phyloP scores from a whole-genome alignment of 2,113 vertebrate genomes.

The Crocuta crocuta region DNA sequence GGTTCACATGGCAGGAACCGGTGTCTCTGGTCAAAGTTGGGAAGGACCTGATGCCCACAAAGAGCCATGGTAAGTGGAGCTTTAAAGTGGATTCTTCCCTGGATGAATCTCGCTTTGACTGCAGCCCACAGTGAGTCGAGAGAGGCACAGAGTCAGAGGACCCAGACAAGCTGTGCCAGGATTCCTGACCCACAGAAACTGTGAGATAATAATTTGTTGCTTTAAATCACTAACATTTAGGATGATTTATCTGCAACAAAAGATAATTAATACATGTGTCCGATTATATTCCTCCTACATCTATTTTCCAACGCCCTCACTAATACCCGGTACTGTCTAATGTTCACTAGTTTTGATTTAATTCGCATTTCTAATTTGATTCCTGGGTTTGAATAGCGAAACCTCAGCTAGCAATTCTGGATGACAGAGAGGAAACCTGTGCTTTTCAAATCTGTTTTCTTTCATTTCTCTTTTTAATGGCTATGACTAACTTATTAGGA shows the following conservation, averaged over 20 bases:
- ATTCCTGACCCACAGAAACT: too few species aligned
- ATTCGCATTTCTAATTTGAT: not conserved
- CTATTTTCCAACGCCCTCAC: not conserved
- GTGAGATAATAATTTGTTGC: too few species aligned
- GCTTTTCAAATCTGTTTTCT: not conserved
- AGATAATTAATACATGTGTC: not conserved
- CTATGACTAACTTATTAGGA: not conserved
- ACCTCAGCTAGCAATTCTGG: not conserved
- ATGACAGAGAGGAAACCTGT: not conserved
- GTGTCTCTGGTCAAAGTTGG: too few species aligned
- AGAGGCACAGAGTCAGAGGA: too few species aligned
- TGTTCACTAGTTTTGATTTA: not conserved
- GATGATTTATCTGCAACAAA: not conserved
- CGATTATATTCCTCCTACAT: not conserved
- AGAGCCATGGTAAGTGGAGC: not conserved
- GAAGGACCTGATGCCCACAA: not conserved
- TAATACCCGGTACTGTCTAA: not conserved
- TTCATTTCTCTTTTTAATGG: not conserved
- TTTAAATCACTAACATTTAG: not conserved
- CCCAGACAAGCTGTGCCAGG: too few species aligned
- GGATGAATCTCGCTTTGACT: not conserved
- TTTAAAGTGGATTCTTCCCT: not conserved
- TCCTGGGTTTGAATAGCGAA: not conserved
- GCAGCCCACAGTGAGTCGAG: too few species aligned
- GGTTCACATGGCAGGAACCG: not conserved